Evolutionary conservation across 2,888 invertebrate species (phyloP), one percentile per base, ranked within the genome.

Genomic region (Phlogophora meticulosa): DNA sequence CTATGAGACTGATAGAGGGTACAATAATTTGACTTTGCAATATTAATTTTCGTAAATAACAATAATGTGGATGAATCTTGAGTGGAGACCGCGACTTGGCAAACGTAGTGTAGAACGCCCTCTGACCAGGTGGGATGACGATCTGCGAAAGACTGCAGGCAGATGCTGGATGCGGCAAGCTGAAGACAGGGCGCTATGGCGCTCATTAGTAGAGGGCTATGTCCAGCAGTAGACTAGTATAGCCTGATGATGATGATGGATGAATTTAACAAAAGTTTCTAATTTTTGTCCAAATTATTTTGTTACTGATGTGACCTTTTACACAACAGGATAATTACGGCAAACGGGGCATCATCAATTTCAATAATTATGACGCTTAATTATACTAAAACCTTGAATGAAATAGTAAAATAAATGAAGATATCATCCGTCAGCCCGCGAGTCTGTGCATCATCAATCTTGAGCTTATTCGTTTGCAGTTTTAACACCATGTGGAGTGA

Each of bases 341-440:
- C 52, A 42, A 10, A 45, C 71, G 28, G 46, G 63, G 36, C 63
- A 71, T 53, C 72, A 71, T 69, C 43, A 73, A 69, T 75, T 75
- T 74, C 43, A 75, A 38, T 62, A 62, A 69, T 73, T 72, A 43
- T 53, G 68, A 53, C 43, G n/a, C 34, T 55, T 60, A 49, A 65
- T 65, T 69, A 77, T 36, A 48, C 48, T 40, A 36, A 63, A 77
- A 72, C 77, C 77, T 77, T 78, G 66, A 59, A 69, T 57, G n/a
- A 51, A 53, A 61, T 64, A 55, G 52, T 71, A 42, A 64, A 66
- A 48, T 51, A 74, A 74, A 73, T 74, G 20, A 56, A 74, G 67
- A 74, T 46, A 59, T 73, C 66, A 70, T 70, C 61, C 58, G 52
- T 40, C 59, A 58, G 59, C 4, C 38, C 10, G n/a, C n/a, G 24